Base-by-base conservation (phyloP, 23 tunicate species). In the Halocynthia aurantium region DNA sequence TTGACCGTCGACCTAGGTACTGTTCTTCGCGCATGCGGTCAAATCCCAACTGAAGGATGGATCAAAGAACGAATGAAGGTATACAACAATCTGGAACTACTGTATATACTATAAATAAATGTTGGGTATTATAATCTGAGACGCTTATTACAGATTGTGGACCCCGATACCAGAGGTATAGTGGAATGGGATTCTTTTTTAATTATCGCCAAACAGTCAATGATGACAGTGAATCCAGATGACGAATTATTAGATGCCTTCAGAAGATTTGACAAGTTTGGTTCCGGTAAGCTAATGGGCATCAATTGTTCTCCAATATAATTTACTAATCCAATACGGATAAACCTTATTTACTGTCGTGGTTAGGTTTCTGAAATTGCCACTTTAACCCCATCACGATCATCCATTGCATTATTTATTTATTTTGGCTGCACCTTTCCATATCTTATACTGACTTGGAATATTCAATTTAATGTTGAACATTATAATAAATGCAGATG, bases 221-320 rank as follows among this genome's bases (percentile, higher is more conserved):
- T 82, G 50, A 22, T 78, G 44, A 54, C 51, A 49, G 82, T 72
- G 68, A 88, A 88, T 71, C 87, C 87, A 31, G 95, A 88, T 50
- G 95, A 88, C 13, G 88, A 83, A 40, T 72, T 88, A 63, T 71
- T 88, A 20, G 95, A 88, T 52, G 87, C 95, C n/a, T 88, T 88
- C 67, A 53, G 95, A 58, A 72, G 95, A 72, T 88, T 88, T 67
- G 95, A 88, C 67, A 83, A 83, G 52, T 54, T 74, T 13, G 78
- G 78, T n/a, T 51, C 78, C 10, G 78, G 78, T 74, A 10, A 54
- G 62, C 17, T 10, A 15, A 17, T 11, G 51, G 51, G 21, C 18
- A 58, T 2, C 64, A 15, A 58, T 1, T 17, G 64, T 17, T 31
- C n/a, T 31, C 44, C 44, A 31, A 31, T 31, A 31, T 31, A 31